Evolutionary conservation across 2,797 vertebrate genomes (phyloP).

Genomic region (Artibeus lituratus): DNA sequence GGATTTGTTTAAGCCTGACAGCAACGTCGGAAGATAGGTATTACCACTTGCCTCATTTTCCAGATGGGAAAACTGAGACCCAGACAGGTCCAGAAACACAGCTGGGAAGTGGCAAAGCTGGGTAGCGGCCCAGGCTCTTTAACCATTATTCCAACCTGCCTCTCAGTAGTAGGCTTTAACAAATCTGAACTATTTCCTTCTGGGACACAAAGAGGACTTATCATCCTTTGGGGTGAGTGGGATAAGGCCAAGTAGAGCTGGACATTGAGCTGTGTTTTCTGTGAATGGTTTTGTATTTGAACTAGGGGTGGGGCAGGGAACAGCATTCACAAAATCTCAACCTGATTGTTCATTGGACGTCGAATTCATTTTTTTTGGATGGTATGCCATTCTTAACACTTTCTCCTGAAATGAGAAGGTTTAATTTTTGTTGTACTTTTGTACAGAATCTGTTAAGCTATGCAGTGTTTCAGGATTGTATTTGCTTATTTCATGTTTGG

Average conservation of each 20-base stretch:
- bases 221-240: fast-evolving
- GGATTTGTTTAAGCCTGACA: not conserved
- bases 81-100: not conserved
- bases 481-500: not conserved
- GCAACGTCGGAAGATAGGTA: not conserved
- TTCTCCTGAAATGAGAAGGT: not conserved
- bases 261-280: not conserved
- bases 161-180: not conserved
- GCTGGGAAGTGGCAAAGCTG: not conserved
- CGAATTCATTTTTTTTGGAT: not conserved
- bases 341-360: fast-evolving
- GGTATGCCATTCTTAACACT: not conserved
- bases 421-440: not conserved
- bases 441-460: not conserved
- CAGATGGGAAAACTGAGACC: not conserved
- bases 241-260: not conserved
- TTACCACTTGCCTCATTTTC: not conserved
- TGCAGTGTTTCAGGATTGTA: not conserved
- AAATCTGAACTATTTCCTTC: not conserved
- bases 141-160: not conserved
- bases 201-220: not conserved
- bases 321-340: not conserved
- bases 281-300: not conserved
- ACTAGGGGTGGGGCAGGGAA: not conserved
- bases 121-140: not conserved